Percentiles rank a stretch among this genome's conserved stretches.
phyloP scores from a whole-genome alignment of 2,113 vertebrate species.

The Tupaia tana region DNA sequence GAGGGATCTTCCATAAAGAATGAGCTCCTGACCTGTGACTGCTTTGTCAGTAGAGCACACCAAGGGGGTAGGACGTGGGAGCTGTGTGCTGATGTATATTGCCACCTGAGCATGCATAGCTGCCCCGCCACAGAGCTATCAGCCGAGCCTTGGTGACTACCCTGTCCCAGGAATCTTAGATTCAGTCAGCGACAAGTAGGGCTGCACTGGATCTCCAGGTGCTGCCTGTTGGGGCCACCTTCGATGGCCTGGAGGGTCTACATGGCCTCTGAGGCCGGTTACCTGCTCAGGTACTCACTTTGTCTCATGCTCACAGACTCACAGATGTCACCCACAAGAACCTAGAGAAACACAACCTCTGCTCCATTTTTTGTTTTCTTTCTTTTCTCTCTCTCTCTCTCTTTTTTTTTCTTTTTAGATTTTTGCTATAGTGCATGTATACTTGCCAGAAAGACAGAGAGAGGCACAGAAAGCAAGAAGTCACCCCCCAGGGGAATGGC shows the following conservation, averaged over 20 bases:
- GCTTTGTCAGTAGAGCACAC: accelerated
- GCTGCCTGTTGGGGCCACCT: accelerated
- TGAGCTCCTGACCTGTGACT: accelerated
- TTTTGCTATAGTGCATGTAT: too few relatives aligned
- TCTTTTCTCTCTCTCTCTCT: too few relatives aligned
- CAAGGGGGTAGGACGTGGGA: accelerated
- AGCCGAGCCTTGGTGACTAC: background rate
- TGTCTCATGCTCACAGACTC: background rate
- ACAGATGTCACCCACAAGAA: background rate
- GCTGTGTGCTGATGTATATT: too few relatives aligned
- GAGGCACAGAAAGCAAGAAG: too few relatives aligned
- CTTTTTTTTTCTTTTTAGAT: too few relatives aligned
- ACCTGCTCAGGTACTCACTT: accelerated
- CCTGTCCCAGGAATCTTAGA: background rate
- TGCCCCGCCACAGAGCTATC: background rate
- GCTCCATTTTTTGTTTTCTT: too few relatives aligned
- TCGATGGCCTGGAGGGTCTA: too few relatives aligned
- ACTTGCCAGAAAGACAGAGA: too few relatives aligned
- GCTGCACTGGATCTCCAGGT: background rate
- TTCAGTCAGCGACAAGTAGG: background rate
- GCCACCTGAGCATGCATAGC: background rate
- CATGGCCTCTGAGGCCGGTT: accelerated
- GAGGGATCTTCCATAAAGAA: background rate
- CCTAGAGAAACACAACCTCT: accelerated
- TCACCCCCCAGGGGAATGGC: too few relatives aligned